Evolutionary conservation across 2,797 vertebrate genomes (phyloP).

Genomic region (Acanthurus lineatus): DNA sequence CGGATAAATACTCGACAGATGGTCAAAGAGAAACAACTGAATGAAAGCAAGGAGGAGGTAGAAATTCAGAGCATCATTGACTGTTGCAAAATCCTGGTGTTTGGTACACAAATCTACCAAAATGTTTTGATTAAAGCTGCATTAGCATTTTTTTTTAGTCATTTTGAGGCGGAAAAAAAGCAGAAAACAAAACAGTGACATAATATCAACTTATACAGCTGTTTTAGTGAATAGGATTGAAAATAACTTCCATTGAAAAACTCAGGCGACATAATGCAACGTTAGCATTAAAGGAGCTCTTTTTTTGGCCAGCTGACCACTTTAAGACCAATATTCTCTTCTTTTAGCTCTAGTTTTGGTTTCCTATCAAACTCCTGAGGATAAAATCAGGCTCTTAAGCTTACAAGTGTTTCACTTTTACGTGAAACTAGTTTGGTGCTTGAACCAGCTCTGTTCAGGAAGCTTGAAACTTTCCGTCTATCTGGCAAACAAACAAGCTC

Average conservation of each 20-base stretch:
- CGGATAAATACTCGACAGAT: constrained; percentile 32
- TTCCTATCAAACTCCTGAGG: too few species aligned
- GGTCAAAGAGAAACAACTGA: constrained; percentile 27
- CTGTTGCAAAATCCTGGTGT: not conserved
- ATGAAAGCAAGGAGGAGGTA: not conserved
- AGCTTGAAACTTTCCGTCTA: too few species aligned
- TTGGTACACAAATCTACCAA: not conserved
- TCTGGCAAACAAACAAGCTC: too few species aligned
- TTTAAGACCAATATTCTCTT: too few species aligned
- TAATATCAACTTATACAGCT: not conserved
- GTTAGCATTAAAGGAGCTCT: too few species aligned
- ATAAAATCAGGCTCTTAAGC: too few species aligned
- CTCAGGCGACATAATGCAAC: not conserved
- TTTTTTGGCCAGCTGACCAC: too few species aligned
- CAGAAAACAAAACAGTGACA: not conserved
- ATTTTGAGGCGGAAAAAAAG: not conserved
- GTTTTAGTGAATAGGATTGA: not conserved
- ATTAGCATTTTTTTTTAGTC: not conserved
- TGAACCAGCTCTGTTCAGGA: too few species aligned
- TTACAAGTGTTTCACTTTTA: too few species aligned
- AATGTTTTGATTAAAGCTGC: not conserved
- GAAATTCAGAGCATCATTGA: not conserved
- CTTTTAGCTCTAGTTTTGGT: too few species aligned
- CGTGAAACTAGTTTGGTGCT: too few species aligned
- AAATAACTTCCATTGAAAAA: not conserved